Percentiles rank a stretch among this genome's conserved stretches.
Evolutionary conservation across 2,113 vertebrate species (phyloP).

Genomic region (Pseudorasbora parva): DNA sequence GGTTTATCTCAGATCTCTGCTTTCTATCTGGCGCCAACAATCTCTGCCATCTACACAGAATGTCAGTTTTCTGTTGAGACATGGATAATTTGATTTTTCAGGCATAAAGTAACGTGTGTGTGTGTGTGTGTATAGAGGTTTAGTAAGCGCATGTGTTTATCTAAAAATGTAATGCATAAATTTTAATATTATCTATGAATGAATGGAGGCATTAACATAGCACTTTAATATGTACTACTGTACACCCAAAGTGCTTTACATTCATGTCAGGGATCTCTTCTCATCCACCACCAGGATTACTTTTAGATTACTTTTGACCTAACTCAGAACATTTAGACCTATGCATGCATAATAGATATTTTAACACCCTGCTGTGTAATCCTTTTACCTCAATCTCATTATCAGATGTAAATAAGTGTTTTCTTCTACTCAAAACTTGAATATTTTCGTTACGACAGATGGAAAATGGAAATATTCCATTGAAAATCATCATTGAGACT

Average conservation of each 20-base stretch:
- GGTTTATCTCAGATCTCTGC: constrained; percentile 35
- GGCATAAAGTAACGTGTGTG: not conserved
- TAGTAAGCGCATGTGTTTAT: not conserved
- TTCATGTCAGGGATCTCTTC: no score
- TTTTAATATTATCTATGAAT: not conserved
- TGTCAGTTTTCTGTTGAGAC: not conserved
- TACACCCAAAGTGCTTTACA: no score
- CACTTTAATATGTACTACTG: no score
- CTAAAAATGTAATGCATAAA: not conserved
- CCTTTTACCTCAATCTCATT: not conserved
- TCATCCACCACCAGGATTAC: no score
- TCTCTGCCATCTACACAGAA: constrained; percentile 23
- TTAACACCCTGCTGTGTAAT: not conserved
- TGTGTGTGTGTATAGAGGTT: not conserved
- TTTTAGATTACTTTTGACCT: no score
- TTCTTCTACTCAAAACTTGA: not conserved
- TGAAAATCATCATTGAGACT: no score
- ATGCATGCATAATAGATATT: not conserved
- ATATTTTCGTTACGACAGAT: not conserved
- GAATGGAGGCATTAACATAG: no score
- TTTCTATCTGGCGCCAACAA: constrained; percentile 31
- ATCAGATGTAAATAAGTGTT: constrained; percentile 5
- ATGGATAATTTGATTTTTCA: not conserved
- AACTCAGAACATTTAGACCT: no score
- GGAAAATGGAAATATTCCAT: no score